Conservation (phyloP, 1,140 invertebrate genomes). For the Platyura marginata region DNA sequence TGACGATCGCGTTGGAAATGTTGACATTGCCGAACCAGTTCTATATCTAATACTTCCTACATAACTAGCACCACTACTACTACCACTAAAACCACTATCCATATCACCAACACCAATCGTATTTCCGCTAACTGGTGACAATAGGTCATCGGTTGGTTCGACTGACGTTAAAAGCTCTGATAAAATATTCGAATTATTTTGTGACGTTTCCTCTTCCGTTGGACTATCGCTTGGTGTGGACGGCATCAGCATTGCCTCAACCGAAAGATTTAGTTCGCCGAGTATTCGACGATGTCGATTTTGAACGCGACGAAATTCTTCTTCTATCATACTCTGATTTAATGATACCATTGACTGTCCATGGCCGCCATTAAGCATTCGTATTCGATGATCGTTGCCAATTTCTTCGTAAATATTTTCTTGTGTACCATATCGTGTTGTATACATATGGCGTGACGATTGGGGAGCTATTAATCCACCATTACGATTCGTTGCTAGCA, state of each 20-base stretch:
- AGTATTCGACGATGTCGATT: conserved; percentile 59
- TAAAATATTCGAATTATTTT: conserved; percentile 28
- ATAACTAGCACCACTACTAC: conserved; percentile 57
- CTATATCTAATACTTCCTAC: conserved; percentile 36
- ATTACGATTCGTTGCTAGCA: conserved; percentile 20
- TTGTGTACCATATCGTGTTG: conserved; percentile 52
- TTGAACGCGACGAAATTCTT: conserved; percentile 62
- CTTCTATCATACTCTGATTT: conserved; percentile 48
- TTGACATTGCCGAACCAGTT: conserved; percentile 3
- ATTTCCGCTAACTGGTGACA: conserved; percentile 33
- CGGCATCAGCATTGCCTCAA: conserved; percentile 76
- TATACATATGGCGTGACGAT: conserved; percentile 25
- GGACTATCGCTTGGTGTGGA: conserved; percentile 20
- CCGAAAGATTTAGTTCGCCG: conserved; percentile 67
- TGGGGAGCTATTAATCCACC: conserved; percentile 15
- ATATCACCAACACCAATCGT: conserved; percentile 36
- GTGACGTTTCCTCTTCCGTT: conserved; percentile 27
- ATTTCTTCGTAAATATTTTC: conserved; percentile 84
- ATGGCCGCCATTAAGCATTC: conserved; percentile 5
- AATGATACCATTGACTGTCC: conserved; percentile 33
- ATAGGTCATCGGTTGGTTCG: conserved; percentile 44
- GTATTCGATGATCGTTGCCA: conserved; percentile 27
- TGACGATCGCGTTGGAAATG: conserved; percentile 1
- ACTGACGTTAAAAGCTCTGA: conserved; percentile 39
- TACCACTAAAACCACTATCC: conserved; percentile 63